phyloP scores from a whole-genome alignment of 2,113 vertebrate species.

The Laterallus jamaicensis region DNA sequence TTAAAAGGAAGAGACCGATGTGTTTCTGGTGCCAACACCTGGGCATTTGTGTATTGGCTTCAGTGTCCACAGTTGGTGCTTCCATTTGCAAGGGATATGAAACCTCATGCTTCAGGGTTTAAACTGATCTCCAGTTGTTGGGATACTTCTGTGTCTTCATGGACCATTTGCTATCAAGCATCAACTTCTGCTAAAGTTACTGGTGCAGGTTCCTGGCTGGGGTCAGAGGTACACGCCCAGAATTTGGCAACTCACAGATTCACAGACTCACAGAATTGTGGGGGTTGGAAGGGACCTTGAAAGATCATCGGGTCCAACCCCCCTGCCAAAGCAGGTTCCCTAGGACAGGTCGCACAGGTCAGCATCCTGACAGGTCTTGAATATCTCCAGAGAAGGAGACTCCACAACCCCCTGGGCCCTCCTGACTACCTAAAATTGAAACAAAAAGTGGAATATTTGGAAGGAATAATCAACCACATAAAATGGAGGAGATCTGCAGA shows the following conservation, averaged over 20 bases:
- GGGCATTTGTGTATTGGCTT: not conserved
- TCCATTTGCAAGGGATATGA: not conserved
- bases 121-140: not conserved
- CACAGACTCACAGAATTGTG: too few species aligned
- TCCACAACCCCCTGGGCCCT: not conserved
- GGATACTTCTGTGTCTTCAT: not conserved
- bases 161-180: not conserved
- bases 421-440: not conserved
- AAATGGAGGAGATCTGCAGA: not conserved
- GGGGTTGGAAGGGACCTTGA: too few species aligned
- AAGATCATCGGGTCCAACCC: too few species aligned
- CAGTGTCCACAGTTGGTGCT: not conserved
- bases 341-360: too few species aligned
- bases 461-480: not conserved
- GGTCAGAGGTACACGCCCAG: not conserved
- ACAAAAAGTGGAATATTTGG: not conserved
- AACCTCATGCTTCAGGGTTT: not conserved
- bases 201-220: not conserved
- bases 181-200: not conserved
- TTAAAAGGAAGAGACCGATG: not conserved
- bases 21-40: not conserved
- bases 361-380: too few species aligned
- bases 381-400: too few species aligned
- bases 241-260: not conserved
- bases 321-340: too few species aligned